These are phyloP conservation scores for Micropoecilia bifurca DNA, from an alignment of 2,797 vertebrate genomes.

Conservation along the genomic window DNA sequence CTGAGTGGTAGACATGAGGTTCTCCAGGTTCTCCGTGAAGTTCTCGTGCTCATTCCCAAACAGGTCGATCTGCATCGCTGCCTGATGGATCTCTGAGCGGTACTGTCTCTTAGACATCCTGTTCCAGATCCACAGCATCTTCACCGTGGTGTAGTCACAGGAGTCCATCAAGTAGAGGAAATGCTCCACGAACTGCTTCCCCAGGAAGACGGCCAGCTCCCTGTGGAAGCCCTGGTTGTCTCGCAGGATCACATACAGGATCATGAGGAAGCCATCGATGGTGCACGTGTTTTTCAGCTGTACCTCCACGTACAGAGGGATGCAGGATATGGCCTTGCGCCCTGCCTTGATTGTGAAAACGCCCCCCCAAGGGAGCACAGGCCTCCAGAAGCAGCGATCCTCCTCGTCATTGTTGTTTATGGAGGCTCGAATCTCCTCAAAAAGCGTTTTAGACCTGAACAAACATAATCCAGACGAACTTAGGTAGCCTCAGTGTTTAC, in stretches of 20 bases:
- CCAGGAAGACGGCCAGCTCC: conserved; percentile 87
- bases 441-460: conserved; percentile 90
- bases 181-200: conserved; percentile 87
- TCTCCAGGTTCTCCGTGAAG: conserved; percentile 91
- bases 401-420: conserved; percentile 89
- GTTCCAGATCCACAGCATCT: conserved; percentile 94
- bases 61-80: conserved; percentile 89
- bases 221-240: conserved; percentile 87
- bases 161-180: conserved; percentile 93
- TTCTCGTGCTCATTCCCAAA: conserved; percentile 94
- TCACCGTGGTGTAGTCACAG: conserved; percentile 90
- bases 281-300: conserved; percentile 92
- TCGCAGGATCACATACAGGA: conserved; percentile 90
- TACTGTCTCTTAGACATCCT: conserved; percentile 92
- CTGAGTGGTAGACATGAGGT: conserved; percentile 90
- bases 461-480: background rate
- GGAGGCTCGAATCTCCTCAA: conserved; percentile 91
- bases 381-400: conserved; percentile 91
- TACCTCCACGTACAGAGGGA: conserved; percentile 89
- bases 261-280: conserved; percentile 93
- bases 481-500: background rate
- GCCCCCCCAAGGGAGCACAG: conserved; percentile 92
- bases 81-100: conserved; percentile 85
- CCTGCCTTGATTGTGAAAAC: conserved; percentile 90
- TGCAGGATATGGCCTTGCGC: conserved; percentile 90